Base-by-base conservation (phyloP, 2,113 vertebrate genomes). In the Maccullochella peelii region DNA sequence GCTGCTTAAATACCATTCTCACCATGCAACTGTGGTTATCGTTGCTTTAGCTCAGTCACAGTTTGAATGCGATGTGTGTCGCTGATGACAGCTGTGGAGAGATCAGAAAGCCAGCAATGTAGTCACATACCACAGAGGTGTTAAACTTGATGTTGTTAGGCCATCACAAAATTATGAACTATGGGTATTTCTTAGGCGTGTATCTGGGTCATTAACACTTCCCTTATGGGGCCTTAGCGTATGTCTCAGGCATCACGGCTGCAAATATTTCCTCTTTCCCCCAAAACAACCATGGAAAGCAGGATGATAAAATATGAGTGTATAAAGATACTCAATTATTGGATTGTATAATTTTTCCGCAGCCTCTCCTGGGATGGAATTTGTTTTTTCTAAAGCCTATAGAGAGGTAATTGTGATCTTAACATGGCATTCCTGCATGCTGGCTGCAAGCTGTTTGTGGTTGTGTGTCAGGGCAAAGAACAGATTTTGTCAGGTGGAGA, bases 401-500 rank as follows among this genome's bases (percentile, higher is more conserved):
- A 61, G 84, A 87, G 86, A 82, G 52, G 79, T 82, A 82, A 84
- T 49, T 85, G 75, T 85, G 85, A 91, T 92, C 87, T 86, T 78
- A 84, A 87, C 86, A 57, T 90, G 86, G 55, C 82, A 85, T 92
- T 93, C 88, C 88, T 89, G 63, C 77, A 36, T 79, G 90, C 71
- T 74, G 58, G 86, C 83, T 90, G 30, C 33, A 80, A 91, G 86
- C 69, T 6, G 12, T 92, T 77, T 81, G 85, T 86, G 90, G 83
- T 87, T 79, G 80, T 90, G 91, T 84, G 92, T 94, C 91, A 90
- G 74, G 75, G 79, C 38, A 84, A 92, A 89, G 89, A 95, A 94
- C 3, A 55, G 91, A 92, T 94, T 95, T 91, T 91, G 95, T 73
- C 88, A 93, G 92, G 91, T 93, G 93, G 88, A 95, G 90, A 85